Percentiles rank a stretch among this genome's conserved stretches.
Conservation (phyloP, 2,888 invertebrate species). For the Ethmia dodecea region DNA sequence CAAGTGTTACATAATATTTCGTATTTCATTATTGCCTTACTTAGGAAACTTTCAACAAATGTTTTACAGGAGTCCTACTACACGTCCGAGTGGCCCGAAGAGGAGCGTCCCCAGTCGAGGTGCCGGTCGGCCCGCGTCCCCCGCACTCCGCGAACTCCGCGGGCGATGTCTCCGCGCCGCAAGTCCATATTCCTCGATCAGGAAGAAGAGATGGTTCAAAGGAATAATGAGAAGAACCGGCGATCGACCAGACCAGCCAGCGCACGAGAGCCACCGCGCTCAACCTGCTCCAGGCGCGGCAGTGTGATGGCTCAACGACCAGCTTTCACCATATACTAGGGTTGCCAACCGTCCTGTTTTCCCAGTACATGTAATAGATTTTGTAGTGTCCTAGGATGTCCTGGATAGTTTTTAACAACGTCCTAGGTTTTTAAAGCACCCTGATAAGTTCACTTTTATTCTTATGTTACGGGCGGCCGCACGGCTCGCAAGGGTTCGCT, state of each 20-base stretch:
- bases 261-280: slow-evolving; percentile 50
- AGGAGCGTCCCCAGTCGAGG: slow-evolving; percentile 51
- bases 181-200: slow-evolving; percentile 26
- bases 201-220: slow-evolving; percentile 41
- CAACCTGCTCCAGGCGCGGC: slow-evolving; percentile 49
- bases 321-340: slow-evolving; percentile 62
- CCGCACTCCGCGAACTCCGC: slow-evolving; percentile 41
- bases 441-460: too few relatives aligned
- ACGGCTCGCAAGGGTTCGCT: too few relatives aligned
- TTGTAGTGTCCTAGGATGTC: too few relatives aligned
- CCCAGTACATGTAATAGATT: too few relatives aligned
- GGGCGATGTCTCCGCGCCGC: slow-evolving; percentile 41
- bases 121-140: slow-evolving; percentile 56
- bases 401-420: too few relatives aligned
- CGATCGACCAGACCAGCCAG: slow-evolving; percentile 51
- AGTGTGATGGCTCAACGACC: slow-evolving; percentile 56
- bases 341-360: too few relatives aligned
- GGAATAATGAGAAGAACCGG: slow-evolving; percentile 52
- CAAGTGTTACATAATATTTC: too few relatives aligned
- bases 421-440: too few relatives aligned
- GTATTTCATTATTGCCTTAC: too few relatives aligned
- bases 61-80: slow-evolving; percentile 52
- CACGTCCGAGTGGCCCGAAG: slow-evolving; percentile 57
- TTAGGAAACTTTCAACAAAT: not conserved
- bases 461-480: too few relatives aligned